Evolutionary conservation across 2,888 invertebrate species (phyloP).

Genomic region (Microplitis manilae): DNA sequence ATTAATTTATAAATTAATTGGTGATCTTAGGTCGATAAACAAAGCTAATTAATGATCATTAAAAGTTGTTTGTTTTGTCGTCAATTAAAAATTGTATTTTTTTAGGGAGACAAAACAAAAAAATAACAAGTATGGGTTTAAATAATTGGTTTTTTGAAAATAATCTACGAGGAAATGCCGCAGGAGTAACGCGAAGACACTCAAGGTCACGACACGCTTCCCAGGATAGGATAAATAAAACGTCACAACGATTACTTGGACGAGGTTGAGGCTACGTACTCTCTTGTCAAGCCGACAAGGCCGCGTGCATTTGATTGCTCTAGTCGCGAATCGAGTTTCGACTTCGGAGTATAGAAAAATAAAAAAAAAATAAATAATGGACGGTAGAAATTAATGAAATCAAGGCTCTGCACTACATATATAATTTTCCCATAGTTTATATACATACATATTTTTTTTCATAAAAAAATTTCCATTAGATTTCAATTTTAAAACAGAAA

Average conservation of each 20-base stretch:
- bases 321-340: conserved; percentile 18
- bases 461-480: not conserved
- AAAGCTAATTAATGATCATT: not conserved
- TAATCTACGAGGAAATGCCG: conserved; percentile 31
- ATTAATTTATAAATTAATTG: not conserved
- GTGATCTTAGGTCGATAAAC: not conserved
- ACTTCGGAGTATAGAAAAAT: conserved; percentile 15
- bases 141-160: not conserved
- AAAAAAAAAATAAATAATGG: not conserved
- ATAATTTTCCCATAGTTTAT: not conserved
- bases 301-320: conserved; percentile 26
- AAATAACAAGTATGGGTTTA: not conserved
- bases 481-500: too few species aligned
- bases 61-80: not conserved
- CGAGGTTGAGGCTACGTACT: conserved; percentile 27
- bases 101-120: not conserved
- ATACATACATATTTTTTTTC: not conserved
- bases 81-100: not conserved
- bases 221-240: conserved; percentile 29
- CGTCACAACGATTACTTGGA: conserved; percentile 20
- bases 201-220: conserved; percentile 43
- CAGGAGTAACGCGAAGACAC: conserved; percentile 16
- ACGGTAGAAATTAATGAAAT: not conserved
- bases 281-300: conserved; percentile 14
- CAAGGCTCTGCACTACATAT: conserved; percentile 5